phyloP scores from a whole-genome alignment of 2,797 vertebrate genomes.

The Cichlasoma orientale region DNA sequence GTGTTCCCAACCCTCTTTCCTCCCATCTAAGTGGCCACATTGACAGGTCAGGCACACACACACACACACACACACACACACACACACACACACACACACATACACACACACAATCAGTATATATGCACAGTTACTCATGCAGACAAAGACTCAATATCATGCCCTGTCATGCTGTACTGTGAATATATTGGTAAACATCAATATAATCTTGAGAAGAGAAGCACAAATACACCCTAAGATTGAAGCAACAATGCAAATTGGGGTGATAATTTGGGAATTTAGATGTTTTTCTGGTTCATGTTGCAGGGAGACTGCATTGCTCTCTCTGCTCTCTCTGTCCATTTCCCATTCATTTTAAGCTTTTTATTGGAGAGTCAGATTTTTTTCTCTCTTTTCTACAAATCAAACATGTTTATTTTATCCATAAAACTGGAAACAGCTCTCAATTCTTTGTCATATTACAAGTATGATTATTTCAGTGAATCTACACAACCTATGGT shows the following conservation, averaged over 20 bases:
- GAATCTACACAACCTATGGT: neutral
- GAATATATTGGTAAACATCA: conserved; percentile 5
- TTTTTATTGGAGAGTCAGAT: neutral
- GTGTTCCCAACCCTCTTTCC: neutral
- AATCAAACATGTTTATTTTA: neutral
- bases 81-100: neutral
- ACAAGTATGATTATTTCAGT: neutral
- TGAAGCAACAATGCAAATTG: neutral
- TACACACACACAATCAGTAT: neutral
- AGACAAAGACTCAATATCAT: neutral
- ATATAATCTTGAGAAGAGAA: neutral
- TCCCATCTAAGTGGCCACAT: neutral
- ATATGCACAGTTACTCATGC: neutral
- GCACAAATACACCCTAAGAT: neutral
- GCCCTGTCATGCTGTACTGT: neutral
- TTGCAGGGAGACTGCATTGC: neutral
- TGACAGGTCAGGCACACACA: conserved; percentile 10
- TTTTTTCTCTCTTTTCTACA: neutral
- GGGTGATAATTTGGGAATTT: neutral
- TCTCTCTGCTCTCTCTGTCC: neutral
- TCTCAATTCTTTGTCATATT: neutral
- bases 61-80: neutral
- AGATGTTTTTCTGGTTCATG: neutral
- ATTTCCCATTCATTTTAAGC: neutral
- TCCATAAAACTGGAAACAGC: neutral